Conservation (phyloP, 2,113 vertebrate species). For the Tetraodon nigroviridis region DNA sequence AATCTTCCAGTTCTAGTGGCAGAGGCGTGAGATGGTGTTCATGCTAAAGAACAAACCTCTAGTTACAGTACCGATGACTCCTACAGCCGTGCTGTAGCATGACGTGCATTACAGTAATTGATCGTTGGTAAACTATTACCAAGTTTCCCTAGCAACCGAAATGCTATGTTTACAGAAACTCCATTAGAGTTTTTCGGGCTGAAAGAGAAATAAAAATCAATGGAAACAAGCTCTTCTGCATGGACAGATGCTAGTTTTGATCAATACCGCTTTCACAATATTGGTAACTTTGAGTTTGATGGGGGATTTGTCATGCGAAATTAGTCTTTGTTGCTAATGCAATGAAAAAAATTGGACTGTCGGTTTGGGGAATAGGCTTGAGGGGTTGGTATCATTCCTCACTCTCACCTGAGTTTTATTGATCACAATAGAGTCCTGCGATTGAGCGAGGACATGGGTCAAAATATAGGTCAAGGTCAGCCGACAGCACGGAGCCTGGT, state of each 20-base stretch:
- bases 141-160: constrained; percentile 85
- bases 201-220: constrained; percentile 73
- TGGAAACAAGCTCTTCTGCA: constrained; percentile 72
- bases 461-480: constrained; percentile 75
- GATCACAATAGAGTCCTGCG: constrained; percentile 56
- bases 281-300: constrained; percentile 68
- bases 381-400: constrained; percentile 27
- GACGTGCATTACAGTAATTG: constrained; percentile 83
- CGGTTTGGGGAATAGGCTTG: not conserved
- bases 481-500: constrained; percentile 55
- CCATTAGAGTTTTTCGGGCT: constrained; percentile 68
- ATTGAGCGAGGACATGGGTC: constrained; percentile 67
- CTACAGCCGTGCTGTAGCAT: constrained; percentile 50
- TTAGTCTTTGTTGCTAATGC: constrained; percentile 17
- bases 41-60: constrained; percentile 40
- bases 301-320: constrained; percentile 59
- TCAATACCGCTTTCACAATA: constrained; percentile 74
- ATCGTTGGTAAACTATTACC: constrained; percentile 85
- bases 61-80: constrained; percentile 43
- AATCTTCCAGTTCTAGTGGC: constrained; percentile 37
- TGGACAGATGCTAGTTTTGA: constrained; percentile 70
- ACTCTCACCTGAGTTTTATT: constrained; percentile 52
- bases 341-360: constrained; percentile 42
- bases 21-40: constrained; percentile 42
- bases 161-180: constrained; percentile 84